Percentiles rank a stretch among this genome's conserved stretches.
phyloP scores from a whole-genome alignment of 2,797 vertebrate genomes.

The Poeciliopsis gracilis region DNA sequence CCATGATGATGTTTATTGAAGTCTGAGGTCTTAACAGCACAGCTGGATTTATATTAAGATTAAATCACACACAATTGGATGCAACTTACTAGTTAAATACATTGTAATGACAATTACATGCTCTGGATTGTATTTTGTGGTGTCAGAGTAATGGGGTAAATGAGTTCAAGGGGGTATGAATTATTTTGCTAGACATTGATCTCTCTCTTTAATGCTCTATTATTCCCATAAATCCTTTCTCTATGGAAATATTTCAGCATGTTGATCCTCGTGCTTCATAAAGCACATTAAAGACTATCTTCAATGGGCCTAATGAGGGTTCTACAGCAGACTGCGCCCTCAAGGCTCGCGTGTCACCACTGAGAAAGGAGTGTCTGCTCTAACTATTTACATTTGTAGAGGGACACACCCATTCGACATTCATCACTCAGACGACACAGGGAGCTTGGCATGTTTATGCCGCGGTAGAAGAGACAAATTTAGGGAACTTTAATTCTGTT shows the following conservation, averaged over 20 bases:
- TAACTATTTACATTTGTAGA: background rate
- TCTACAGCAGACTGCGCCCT: constrained; percentile 32
- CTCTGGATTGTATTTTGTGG: background rate
- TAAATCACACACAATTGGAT: background rate
- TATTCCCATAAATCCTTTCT: background rate
- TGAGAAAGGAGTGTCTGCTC: constrained; percentile 50
- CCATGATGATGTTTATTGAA: background rate
- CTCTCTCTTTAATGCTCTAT: background rate
- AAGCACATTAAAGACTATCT: background rate
- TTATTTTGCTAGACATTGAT: background rate
- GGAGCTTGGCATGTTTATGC: background rate
- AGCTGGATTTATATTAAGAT: background rate
- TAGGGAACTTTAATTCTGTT: background rate
- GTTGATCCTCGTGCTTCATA: background rate
- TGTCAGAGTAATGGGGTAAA: background rate
- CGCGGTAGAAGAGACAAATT: background rate
- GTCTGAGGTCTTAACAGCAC: background rate
- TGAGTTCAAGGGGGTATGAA: background rate
- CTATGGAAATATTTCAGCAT: background rate
- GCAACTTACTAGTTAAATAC: background rate
- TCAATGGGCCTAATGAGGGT: constrained; percentile 42
- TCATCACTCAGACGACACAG: background rate
- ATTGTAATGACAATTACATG: background rate
- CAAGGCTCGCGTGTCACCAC: constrained; percentile 34
- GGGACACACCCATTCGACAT: background rate